Evolutionary conservation across 2,113 vertebrate genomes (phyloP), one percentile per base, ranked within the genome.

Genomic region (Xiphorhynchus elegans): DNA sequence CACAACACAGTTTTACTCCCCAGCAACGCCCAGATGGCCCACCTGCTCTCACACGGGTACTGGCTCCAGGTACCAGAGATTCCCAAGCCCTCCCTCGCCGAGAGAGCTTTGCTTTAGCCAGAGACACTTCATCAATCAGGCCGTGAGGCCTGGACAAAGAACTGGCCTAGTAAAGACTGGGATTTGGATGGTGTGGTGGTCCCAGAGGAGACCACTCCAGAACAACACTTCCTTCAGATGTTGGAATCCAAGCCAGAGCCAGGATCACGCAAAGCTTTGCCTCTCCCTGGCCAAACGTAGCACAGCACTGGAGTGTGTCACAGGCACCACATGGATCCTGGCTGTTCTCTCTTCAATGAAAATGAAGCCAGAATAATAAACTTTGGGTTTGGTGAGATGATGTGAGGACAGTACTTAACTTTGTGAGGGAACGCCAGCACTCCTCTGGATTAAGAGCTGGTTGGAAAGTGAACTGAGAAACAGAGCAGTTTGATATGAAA

Each of bases 11-110:
- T 39, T 47, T 47, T 35, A 75, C 29, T 28, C 59, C 52, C 28
- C 1, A 2, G 47, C 46, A 95, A 35, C 4, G 9, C 58, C 2
- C 1, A 40, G 49, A 21, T 28, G 18, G 80, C 67, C 64, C 31
- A 24, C 16, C 52, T 52, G 56, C 52, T 72, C 46, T 58, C 66
- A 29, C 7, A 20, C 39, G 3, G 1, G 31, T n/a, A 26, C 50
- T 46, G 58, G 11, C 13, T 63, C 33, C 11, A 2, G 19, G 47
- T n/a, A 47, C 28, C 37, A 40, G 56, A 47, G 21, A 40, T 6
- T 40, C 31, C 44, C 0, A 0, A 72, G 53, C 33, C 31, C 53
- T 58, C 77, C 55, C 60, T 20, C 8, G 10, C 23, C 31, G 59
- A 49, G 20, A 2, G 3, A 77, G 47, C 59, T 80, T 64, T 74